These are phyloP conservation scores for Ophiodon elongatus DNA, from an alignment of 2,113 vertebrate species.

Conservation along the genomic window DNA sequence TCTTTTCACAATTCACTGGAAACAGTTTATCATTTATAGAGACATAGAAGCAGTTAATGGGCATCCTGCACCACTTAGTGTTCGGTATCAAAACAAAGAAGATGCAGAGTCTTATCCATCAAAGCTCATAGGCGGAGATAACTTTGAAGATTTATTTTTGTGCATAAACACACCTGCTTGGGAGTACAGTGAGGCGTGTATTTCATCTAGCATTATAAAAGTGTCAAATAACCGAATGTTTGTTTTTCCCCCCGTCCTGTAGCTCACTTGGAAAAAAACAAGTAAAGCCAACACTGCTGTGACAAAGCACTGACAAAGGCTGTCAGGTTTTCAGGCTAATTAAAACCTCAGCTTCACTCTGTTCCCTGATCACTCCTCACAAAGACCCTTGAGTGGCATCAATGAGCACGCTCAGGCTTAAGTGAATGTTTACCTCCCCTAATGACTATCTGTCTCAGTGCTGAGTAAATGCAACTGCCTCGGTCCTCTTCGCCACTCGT, in stretches of 20 bases:
- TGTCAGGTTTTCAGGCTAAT: slow-evolving; percentile 81
- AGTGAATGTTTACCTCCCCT: slow-evolving; percentile 84
- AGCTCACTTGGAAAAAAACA: slow-evolving; percentile 8
- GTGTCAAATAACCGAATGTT: slow-evolving; percentile 2
- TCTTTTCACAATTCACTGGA: slow-evolving; percentile 22
- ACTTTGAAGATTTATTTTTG: slow-evolving; percentile 16
- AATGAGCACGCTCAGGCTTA: slow-evolving; percentile 77
- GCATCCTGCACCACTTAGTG: slow-evolving; percentile 19
- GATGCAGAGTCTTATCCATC: slow-evolving; percentile 17
- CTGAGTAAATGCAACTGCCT: slow-evolving; percentile 72
- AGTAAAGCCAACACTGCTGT: slow-evolving; percentile 29
- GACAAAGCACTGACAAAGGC: slow-evolving; percentile 74
- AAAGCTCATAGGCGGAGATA: slow-evolving; percentile 3
- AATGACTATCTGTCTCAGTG: slow-evolving; percentile 80
- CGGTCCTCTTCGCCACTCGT: slow-evolving; percentile 39
- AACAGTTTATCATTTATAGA: slow-evolving; percentile 22
- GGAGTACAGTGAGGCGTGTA: not conserved
- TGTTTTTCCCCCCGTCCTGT: not conserved
- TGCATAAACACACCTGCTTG: slow-evolving; percentile 9
- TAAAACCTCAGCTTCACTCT: slow-evolving; percentile 81
- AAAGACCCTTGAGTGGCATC: slow-evolving; percentile 78
- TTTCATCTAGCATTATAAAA: slow-evolving; percentile 25
- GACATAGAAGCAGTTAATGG: not conserved
- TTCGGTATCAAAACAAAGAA: slow-evolving; percentile 26
- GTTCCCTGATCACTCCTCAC: slow-evolving; percentile 76